Base-by-base conservation (phyloP, 2,888 invertebrate species). In the Limenitis camilla region DNA sequence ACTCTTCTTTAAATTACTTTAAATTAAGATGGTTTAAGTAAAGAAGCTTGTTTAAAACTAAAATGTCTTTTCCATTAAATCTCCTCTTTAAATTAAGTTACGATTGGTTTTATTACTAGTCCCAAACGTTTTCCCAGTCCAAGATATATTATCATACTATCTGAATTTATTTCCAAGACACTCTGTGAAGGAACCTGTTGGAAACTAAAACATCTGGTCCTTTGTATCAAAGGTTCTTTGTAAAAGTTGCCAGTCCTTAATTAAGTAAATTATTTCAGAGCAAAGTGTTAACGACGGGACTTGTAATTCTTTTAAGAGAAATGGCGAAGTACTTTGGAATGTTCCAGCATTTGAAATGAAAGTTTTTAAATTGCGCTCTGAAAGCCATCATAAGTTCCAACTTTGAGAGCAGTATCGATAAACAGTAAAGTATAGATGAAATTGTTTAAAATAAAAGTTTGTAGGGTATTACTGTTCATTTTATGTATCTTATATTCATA, bases 231-330 rank as follows among this genome's bases (percentile, higher is more conserved):
- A 41, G 31, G 52, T 47, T 27, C 31, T 33, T 42, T 52, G 35
- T 30, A 36, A 36, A 43, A 40, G 43, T 43, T 43, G 31, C 40
- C 38, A 33, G 40, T 40, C 30, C 31, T 44, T 49, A 49, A 53
- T 53, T 44, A 53, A 53, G 35, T 45, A 38, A 49, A 49, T 49
- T 45, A 53, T 45, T 49, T 31, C 19, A 41, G 36, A 49, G 36
- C 40, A 27, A 51, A 55, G 44, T 51, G 47, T 48, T 49, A 49
- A 49, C 46, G 38, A 42, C 43, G 35, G 9, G 27, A 52, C 31
- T n/a, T 51, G 51, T 47, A 52, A 48, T 51, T 55, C 40, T 55
- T 48, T 55, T 44, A 35, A 55, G 31, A 36, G 43, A 40, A 52
- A 52, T 47, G 47, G 35, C 19, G 52, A 40, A 29, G 31, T 30